phyloP scores from a whole-genome alignment of 2,888 invertebrate genomes.

The Harpalus rubripes region DNA sequence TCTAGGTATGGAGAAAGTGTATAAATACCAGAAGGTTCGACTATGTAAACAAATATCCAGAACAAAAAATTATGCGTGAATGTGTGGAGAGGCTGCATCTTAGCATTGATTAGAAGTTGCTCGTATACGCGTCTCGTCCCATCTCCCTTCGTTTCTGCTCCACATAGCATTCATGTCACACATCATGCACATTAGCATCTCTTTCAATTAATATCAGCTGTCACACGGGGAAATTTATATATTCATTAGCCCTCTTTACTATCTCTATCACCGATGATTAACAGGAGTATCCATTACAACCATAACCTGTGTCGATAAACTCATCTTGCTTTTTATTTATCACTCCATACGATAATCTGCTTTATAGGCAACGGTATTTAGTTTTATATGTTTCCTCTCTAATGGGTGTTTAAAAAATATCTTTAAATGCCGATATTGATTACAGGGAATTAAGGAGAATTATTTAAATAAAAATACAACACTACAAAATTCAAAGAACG shows the following conservation, averaged over 20 bases:
- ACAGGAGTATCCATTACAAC: no score
- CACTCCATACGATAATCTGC: no score
- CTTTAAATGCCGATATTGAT: no score
- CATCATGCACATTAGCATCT: background rate
- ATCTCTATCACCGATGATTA: no score
- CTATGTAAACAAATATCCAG: conserved; percentile 13
- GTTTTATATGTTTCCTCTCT: no score
- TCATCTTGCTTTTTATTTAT: no score
- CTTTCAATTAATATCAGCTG: background rate
- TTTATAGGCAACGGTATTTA: no score
- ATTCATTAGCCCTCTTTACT: background rate
- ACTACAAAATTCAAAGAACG: no score
- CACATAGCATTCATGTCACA: conserved; percentile 39
- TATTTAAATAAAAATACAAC: no score
- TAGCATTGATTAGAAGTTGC: conserved; percentile 16
- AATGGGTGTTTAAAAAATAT: no score
- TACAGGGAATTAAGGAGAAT: no score
- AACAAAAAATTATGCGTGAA: conserved; percentile 17
- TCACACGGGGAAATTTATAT: background rate
- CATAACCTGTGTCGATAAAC: no score
- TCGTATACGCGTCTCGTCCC: background rate
- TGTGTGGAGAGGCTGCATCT: background rate
- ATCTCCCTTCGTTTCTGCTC: conserved; percentile 44
- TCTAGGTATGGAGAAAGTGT: conserved; percentile 8
- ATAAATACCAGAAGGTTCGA: background rate